Evolutionary conservation across 2,797 vertebrate genomes (phyloP), one percentile per base, ranked within the genome.

Genomic region (Mallotus villosus): DNA sequence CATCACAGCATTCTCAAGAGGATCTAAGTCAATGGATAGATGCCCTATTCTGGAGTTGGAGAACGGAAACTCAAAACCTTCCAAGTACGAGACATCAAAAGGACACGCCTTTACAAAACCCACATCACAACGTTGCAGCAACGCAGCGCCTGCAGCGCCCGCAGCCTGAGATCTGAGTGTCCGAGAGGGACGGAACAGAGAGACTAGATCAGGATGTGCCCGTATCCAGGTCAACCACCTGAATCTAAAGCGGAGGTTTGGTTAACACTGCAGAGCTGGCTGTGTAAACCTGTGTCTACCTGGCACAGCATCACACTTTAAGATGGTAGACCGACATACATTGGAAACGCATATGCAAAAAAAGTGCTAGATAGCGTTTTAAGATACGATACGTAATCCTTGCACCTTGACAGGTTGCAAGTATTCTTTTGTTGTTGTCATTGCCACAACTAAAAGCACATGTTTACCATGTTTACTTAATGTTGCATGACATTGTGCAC

Each of bases 261-360:
- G 53, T 19, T 17, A 21, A 55, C 53, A 14, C 51, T 19, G 17
- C 17, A 21, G 16, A 5, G 78, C 74, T 84, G 84, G 86, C 67
- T 21, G 0, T n/a, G n/a, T 25, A 76, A 67, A 77, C 68, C 22
- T 61, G n/a, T 55, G 67, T 58, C 78, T n/a, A 70, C 53, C 53
- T 55, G 7, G 8, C 8, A 34, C 32, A 8, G 5, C 1, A 5
- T 34, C 32, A 6, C 32, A 34, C 5, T 7, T 34, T 1, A 34
- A 34, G 32, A 34, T 8, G 32, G 32, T 8, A 34, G 32, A 34
- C 32, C 32, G 2, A 34, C 32, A 34, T 34, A 34, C 32, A 34
- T 34, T 34, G 32, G 32, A 34, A 34, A 34, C 1, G 32, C 32
- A 34, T 8, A 34, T 34, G 32, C 6, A 0, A 34, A 34, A 34